These are phyloP conservation scores for Heliconius sara DNA, from an alignment of 2,888 invertebrate genomes.

Conservation along the genomic window DNA sequence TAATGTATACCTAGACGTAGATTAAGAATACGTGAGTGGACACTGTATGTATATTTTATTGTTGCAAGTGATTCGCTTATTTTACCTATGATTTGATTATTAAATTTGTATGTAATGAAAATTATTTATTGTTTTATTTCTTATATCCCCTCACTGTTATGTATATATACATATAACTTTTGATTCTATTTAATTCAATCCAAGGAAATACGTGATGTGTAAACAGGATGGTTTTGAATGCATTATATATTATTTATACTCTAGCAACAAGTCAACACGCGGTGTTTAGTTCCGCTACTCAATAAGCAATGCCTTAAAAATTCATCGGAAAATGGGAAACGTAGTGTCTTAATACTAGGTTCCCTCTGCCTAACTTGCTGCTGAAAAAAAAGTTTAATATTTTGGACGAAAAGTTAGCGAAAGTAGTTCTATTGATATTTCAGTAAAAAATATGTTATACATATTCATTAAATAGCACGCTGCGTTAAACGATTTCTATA, in stretches of 20 bases:
- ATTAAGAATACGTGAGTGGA: slow-evolving; percentile 45
- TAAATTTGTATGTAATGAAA: slow-evolving; percentile 75
- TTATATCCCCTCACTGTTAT: not conserved
- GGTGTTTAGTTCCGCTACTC: too few species aligned
- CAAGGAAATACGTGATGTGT: not conserved
- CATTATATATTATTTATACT: too few species aligned
- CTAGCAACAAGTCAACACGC: not conserved
- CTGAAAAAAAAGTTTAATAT: too few species aligned
- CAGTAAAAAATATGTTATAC: too few species aligned
- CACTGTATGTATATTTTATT: slow-evolving; percentile 72
- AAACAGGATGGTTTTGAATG: not conserved
- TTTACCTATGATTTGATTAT: slow-evolving; percentile 71
- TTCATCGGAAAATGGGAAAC: too few species aligned
- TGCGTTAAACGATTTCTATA: too few species aligned
- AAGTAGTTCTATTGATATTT: too few species aligned
- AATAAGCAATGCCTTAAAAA: too few species aligned
- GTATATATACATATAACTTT: not conserved
- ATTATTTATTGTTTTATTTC: slow-evolving; percentile 38
- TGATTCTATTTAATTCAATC: not conserved
- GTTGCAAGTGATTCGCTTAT: slow-evolving; percentile 73
- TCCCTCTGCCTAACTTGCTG: too few species aligned
- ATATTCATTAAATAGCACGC: too few species aligned
- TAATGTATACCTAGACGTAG: slow-evolving; percentile 48
- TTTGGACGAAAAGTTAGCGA: too few species aligned
- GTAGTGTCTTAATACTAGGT: too few species aligned